Evolutionary conservation across 2,797 vertebrate species (phyloP).

Genomic region (Cryptoblepharus egeriae): DNA sequence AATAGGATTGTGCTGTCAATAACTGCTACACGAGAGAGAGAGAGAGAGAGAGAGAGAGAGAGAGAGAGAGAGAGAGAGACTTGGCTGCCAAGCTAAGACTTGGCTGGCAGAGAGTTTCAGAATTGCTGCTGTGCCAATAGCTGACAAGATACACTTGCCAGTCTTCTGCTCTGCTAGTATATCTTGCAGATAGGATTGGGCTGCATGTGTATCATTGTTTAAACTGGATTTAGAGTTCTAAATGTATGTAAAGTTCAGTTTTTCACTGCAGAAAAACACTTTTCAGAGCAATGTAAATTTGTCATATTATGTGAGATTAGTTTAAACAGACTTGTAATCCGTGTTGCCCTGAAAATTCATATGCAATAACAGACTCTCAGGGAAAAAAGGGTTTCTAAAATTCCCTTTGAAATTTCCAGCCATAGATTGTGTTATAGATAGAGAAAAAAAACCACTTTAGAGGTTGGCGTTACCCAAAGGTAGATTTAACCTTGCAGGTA

Average conservation of each 20-base stretch:
- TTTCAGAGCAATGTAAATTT: slow-evolving; percentile 8
- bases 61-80: no score
- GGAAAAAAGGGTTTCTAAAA: not conserved
- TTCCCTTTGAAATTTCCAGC: slow-evolving; percentile 1
- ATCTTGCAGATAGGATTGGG: no score
- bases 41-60: not conserved
- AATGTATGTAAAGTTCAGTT: slow-evolving; percentile 20
- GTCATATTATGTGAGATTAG: slow-evolving; percentile 7
- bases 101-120: no score
- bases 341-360: slow-evolving; percentile 5
- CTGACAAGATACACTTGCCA: no score
- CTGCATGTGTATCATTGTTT: no score
- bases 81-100: no score
- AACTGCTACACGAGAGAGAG: not conserved
- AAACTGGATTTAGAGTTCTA: no score
- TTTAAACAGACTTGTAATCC: slow-evolving; percentile 1
- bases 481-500: not conserved
- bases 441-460: slow-evolving; percentile 17
- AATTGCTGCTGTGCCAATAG: no score
- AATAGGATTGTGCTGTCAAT: no score
- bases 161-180: no score
- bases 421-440: not conserved
- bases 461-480: not conserved
- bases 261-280: slow-evolving; percentile 16
- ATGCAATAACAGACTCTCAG: not conserved